Percentiles rank a stretch among this genome's conserved stretches.
Evolutionary conservation across 2,888 invertebrate species (phyloP).

Genomic region (Augiades crinisus): DNA sequence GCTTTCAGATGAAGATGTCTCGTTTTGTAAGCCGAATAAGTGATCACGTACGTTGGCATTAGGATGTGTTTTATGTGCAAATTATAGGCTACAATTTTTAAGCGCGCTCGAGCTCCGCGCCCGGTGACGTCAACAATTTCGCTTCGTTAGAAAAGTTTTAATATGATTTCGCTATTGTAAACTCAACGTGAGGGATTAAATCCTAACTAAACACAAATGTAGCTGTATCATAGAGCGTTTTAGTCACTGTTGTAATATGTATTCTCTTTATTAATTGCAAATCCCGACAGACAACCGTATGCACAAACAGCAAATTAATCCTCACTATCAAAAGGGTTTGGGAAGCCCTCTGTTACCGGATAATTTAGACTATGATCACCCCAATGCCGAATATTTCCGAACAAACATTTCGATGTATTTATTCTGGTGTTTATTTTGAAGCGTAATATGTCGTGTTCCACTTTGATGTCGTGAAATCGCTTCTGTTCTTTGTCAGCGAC

Average conservation of each 20-base stretch:
- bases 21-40: slow-evolving; percentile 72
- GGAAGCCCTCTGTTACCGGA: slow-evolving; percentile 68
- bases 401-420: slow-evolving; percentile 80
- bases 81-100: slow-evolving; percentile 78
- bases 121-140: slow-evolving; percentile 56
- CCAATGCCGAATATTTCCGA: slow-evolving; percentile 72
- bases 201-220: too few species aligned
- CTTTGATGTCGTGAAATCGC: slow-evolving; percentile 81
- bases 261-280: slow-evolving; percentile 59
- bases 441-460: slow-evolving; percentile 81
- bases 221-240: too few species aligned
- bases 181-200: too few species aligned
- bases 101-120: slow-evolving; percentile 58
- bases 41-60: slow-evolving; percentile 77
- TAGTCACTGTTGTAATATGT: slow-evolving; percentile 13
- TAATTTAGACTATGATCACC: slow-evolving; percentile 77
- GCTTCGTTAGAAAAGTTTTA: slow-evolving; percentile 73
- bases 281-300: slow-evolving; percentile 53
- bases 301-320: slow-evolving; percentile 73
- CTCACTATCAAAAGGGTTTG: slow-evolving; percentile 67
- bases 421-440: slow-evolving; percentile 79
- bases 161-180: slow-evolving; percentile 29
- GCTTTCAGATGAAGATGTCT: slow-evolving; percentile 76
- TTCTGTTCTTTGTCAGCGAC: slow-evolving; percentile 77
- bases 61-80: slow-evolving; percentile 81